phyloP scores from a whole-genome alignment of 2,113 vertebrate genomes.

The Apteryx mantelli region DNA sequence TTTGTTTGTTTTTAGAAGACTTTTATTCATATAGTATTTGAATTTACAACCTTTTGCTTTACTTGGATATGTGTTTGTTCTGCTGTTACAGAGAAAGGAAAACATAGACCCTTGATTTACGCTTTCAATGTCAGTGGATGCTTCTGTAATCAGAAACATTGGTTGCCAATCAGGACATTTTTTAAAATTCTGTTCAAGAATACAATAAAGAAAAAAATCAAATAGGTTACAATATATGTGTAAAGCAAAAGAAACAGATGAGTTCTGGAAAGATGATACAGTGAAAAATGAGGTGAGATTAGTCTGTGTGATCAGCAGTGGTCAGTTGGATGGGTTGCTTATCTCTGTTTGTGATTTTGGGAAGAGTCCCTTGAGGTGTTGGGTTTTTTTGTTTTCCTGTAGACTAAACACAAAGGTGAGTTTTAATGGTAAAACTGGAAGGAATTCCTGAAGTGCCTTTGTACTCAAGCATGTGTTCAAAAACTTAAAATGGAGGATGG shows the following conservation, averaged over 20 bases:
- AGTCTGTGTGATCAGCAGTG: neutral
- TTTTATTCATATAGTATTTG: neutral
- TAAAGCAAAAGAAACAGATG: neutral
- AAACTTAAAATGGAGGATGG: neutral
- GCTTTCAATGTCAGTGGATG: accelerated
- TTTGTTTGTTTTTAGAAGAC: no score
- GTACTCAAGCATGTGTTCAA: neutral
- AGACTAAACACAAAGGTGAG: neutral
- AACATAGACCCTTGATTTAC: neutral
- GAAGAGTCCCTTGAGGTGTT: neutral
- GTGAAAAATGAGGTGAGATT: neutral
- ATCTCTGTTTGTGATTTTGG: neutral
- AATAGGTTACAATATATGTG: neutral
- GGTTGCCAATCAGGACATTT: neutral
- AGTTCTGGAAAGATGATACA: neutral
- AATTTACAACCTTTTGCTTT: neutral
- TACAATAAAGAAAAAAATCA: neutral
- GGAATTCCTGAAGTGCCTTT: neutral
- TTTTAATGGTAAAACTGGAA: neutral
- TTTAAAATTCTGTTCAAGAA: neutral
- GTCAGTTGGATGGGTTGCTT: neutral
- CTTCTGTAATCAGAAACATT: neutral
- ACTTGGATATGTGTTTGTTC: neutral
- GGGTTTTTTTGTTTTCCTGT: neutral
- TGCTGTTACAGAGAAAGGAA: neutral